Evolutionary conservation across 2,113 vertebrate genomes (phyloP).

Genomic region (Phodopus roborovskii): DNA sequence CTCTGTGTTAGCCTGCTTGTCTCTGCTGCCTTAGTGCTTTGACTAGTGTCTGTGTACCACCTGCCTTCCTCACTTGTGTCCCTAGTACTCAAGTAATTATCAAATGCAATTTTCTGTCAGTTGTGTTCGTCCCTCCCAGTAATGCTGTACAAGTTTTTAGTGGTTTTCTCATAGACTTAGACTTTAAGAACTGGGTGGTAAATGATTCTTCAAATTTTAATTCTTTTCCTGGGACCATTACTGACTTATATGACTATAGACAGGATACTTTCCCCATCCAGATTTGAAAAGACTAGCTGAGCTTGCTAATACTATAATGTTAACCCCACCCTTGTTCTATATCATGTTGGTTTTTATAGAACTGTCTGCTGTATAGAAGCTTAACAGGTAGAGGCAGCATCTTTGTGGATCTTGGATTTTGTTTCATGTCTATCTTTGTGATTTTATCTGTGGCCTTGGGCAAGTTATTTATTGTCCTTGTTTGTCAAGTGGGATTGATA

Average conservation of each 20-base stretch:
- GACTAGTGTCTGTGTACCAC: background rate
- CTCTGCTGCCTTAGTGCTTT: background rate
- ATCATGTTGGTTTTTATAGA: constrained; percentile 25
- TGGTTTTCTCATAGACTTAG: background rate
- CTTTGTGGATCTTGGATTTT: constrained; percentile 35
- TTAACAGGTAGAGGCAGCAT: constrained; percentile 11
- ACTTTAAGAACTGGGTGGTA: background rate
- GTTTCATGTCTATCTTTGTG: constrained; percentile 50
- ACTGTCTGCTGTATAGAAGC: constrained; percentile 10
- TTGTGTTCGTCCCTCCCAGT: background rate
- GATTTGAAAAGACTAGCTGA: constrained; percentile 5
- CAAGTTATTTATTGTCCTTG: constrained; percentile 35
- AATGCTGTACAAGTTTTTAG: background rate
- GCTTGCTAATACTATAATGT: constrained; percentile 33
- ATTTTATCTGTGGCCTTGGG: background rate
- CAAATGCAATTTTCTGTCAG: background rate
- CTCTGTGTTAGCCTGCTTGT: background rate
- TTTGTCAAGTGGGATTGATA: constrained; percentile 29
- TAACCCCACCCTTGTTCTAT: background rate
- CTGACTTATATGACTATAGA: background rate
- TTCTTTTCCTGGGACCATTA: background rate
- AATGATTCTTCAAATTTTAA: background rate
- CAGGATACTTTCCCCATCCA: background rate
- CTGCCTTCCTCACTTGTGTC: background rate
- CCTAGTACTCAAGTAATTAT: background rate